These are phyloP conservation scores for Reticulitermes lucifugus DNA, from an alignment of 2,888 invertebrate species.

Conservation along the genomic window DNA sequence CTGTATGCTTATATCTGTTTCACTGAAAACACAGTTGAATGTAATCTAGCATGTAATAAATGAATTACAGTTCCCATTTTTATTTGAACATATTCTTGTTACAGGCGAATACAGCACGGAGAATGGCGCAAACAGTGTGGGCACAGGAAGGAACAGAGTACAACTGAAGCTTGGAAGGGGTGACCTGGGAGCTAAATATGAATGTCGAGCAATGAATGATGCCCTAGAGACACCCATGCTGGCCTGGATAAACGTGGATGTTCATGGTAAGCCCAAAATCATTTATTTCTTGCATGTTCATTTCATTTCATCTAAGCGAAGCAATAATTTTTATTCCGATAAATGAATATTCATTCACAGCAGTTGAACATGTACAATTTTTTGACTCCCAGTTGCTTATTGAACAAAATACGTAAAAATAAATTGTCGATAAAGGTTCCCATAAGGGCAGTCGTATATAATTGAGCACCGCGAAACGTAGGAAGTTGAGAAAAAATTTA, in stretches of 20 bases:
- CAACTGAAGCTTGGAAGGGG: conserved; percentile 75
- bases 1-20: too few relatives aligned
- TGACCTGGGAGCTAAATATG: conserved; percentile 78
- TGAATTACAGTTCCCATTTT: neutral
- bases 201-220: conserved; percentile 78
- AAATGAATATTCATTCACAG: neutral
- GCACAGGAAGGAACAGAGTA: conserved; percentile 73
- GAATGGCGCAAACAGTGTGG: conserved; percentile 69
- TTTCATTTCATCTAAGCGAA: neutral
- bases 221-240: conserved; percentile 73
- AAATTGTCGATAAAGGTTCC: too few relatives aligned
- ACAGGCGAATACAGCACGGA: conserved; percentile 68
- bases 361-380: too few relatives aligned
- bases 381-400: too few relatives aligned
- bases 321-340: neutral
- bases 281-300: neutral
- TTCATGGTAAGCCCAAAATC: conserved; percentile 73
- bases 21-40: too few relatives aligned
- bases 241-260: conserved; percentile 74
- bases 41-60: too few relatives aligned
- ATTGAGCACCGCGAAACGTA: too few relatives aligned
- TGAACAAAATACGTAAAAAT: too few relatives aligned
- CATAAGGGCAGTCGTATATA: too few relatives aligned
- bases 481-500: too few relatives aligned
- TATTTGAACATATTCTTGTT: conserved; percentile 55